phyloP scores from a whole-genome alignment of 2,888 invertebrate genomes.

The Latheticus oryzae region DNA sequence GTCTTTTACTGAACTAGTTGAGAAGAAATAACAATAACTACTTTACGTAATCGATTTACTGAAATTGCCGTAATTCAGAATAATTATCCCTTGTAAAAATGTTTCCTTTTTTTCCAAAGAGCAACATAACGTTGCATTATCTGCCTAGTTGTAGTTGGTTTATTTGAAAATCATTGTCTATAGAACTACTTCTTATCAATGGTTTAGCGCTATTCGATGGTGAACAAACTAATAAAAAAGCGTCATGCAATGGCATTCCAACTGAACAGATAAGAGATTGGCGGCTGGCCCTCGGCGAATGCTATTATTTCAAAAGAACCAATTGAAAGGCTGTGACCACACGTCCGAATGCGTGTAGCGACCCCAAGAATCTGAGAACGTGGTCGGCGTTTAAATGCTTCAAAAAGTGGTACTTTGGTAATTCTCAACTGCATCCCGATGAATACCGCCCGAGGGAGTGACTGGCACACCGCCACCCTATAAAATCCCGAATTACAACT shows the following conservation, averaged over 20 bases:
- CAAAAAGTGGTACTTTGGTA: slow-evolving; percentile 34
- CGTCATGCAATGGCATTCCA: slow-evolving; percentile 34
- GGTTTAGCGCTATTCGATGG: slow-evolving; percentile 1
- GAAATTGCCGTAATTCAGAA: too few relatives aligned
- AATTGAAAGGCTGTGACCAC: slow-evolving; percentile 47
- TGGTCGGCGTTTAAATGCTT: slow-evolving; percentile 38
- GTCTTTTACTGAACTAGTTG: too few relatives aligned
- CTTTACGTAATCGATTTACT: too few relatives aligned
- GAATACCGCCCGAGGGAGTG: slow-evolving; percentile 26
- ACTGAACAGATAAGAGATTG: slow-evolving; percentile 41
- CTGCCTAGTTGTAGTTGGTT: too few relatives aligned
- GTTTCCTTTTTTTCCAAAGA: not conserved
- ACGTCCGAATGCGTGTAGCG: slow-evolving; percentile 47
- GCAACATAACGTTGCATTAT: too few relatives aligned
- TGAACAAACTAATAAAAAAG: slow-evolving; percentile 20
- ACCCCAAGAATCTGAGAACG: slow-evolving; percentile 40
- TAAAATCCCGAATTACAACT: slow-evolving; percentile 48
- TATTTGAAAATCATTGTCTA: too few relatives aligned
- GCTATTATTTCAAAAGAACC: slow-evolving; percentile 47
- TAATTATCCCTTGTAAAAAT: not conserved
- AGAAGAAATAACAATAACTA: too few relatives aligned
- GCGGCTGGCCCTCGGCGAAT: slow-evolving; percentile 34
- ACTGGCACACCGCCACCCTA: slow-evolving; percentile 40
- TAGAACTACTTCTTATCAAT: slow-evolving; percentile 1
- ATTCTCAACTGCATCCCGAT: slow-evolving; percentile 32